Evolutionary conservation across 2,888 invertebrate genomes (phyloP).

Genomic region (Eurois occulta): DNA sequence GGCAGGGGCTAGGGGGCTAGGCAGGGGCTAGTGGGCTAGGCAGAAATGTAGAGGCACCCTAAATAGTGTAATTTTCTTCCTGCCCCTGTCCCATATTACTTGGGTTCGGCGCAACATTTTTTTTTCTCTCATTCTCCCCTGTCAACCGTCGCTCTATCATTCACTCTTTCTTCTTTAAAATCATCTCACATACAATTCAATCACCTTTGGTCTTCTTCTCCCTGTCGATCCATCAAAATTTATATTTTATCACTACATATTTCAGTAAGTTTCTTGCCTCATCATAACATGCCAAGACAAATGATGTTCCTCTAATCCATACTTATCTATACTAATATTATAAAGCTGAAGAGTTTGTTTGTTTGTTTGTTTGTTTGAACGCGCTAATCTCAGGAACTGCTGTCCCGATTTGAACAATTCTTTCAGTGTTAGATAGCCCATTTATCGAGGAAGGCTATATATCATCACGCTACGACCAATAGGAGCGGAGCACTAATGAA

Average conservation of each 20-base stretch:
- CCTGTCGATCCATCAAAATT: background rate
- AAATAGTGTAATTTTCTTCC: background rate
- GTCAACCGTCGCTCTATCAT: background rate
- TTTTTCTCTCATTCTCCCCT: background rate
- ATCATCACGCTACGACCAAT: no score
- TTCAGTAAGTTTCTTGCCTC: background rate
- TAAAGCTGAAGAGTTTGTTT: no score
- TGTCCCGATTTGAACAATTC: no score
- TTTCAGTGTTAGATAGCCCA: no score
- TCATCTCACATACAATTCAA: background rate
- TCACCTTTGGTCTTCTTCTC: background rate
- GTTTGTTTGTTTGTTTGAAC: no score
- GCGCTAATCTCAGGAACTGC: no score
- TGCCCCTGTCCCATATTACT: background rate
- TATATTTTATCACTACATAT: background rate
- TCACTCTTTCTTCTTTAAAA: background rate
- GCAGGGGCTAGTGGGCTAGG: no score
- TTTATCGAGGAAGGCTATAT: no score
- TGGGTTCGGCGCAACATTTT: background rate
- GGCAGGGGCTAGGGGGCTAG: no score
- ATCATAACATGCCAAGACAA: background rate
- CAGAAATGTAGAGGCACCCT: background rate
- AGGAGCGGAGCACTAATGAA: no score
- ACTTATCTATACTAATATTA: no score
- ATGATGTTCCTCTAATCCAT: background rate